Conservation (phyloP, 2,113 vertebrate species). For the Oryzias celebensis region DNA sequence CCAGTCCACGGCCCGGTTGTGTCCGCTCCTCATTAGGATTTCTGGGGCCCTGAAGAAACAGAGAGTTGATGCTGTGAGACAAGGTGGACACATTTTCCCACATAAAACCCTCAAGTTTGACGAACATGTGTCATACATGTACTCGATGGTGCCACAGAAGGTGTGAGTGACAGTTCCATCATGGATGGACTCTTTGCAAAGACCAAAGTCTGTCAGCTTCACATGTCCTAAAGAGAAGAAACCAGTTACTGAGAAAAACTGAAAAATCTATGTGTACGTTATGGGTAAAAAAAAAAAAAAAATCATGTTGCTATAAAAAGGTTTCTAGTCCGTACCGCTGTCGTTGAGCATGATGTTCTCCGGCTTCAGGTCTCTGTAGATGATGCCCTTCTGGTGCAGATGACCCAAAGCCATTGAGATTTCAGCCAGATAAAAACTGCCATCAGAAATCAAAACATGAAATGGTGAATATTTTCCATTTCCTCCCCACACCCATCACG, state of each 20-base stretch:
- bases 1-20: constrained; percentile 97
- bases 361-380: constrained; percentile 96
- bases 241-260: neutral
- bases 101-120: neutral
- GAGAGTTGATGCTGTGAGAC: neutral
- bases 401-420: constrained; percentile 98
- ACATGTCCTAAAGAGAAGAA: constrained; percentile 84
- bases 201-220: constrained; percentile 95
- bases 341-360: constrained; percentile 99
- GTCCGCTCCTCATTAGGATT: constrained; percentile 97
- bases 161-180: constrained; percentile 97
- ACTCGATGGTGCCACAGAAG: constrained; percentile 98
- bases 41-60: constrained; percentile 87
- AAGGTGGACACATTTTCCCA: neutral
- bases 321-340: constrained; percentile 77
- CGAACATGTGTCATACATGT: constrained; percentile 85
- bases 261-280: neutral
- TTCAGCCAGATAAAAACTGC: constrained; percentile 97
- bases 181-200: constrained; percentile 98
- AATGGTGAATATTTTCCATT: neutral
- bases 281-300: no score
- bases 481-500: neutral
- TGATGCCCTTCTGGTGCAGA: constrained; percentile 97
- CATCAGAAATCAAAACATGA: constrained; percentile 2
- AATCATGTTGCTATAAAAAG: no score